Conservation (phyloP, 2,797 vertebrate genomes). For the Dermochelys coriacea region DNA sequence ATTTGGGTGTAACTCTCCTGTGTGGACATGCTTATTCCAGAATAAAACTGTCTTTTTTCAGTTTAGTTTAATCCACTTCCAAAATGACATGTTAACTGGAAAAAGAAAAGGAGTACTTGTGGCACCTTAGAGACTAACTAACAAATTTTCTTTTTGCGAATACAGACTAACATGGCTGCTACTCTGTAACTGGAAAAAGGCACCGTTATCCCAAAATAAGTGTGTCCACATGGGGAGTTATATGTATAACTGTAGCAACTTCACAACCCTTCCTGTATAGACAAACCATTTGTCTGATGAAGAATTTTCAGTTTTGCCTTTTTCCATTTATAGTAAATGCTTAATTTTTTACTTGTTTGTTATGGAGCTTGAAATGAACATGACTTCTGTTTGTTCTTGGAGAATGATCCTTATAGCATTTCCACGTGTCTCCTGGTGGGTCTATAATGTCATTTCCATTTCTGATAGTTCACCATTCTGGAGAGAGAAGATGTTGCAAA, state of each 20-base stretch:
- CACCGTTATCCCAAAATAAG: fast-evolving
- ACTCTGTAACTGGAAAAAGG: neutral
- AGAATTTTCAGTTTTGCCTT: neutral
- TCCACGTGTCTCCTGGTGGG: neutral
- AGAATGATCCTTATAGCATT: neutral
- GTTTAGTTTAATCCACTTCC: neutral
- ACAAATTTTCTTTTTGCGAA: no score
- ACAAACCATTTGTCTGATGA: neutral
- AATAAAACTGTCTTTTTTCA: fast-evolving
- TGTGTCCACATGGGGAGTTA: neutral
- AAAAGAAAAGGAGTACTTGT: no score
- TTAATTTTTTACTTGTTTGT: neutral
- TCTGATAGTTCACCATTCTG: neutral
- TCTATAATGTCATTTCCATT: neutral
- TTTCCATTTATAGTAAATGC: neutral
- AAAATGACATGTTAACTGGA: neutral
- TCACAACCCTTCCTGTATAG: fast-evolving
- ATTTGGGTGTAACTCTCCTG: neutral
- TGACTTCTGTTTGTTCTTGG: neutral
- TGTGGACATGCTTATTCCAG: neutral
- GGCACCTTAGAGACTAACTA: no score
- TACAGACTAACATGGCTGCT: no score
- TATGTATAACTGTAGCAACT: neutral
- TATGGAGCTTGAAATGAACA: neutral
- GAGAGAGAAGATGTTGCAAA: neutral